A percentile compares a stretch with the other conserved stretches of the same genome.
Conservation (phyloP, 2,888 invertebrate genomes). For the Sipha maydis region DNA sequence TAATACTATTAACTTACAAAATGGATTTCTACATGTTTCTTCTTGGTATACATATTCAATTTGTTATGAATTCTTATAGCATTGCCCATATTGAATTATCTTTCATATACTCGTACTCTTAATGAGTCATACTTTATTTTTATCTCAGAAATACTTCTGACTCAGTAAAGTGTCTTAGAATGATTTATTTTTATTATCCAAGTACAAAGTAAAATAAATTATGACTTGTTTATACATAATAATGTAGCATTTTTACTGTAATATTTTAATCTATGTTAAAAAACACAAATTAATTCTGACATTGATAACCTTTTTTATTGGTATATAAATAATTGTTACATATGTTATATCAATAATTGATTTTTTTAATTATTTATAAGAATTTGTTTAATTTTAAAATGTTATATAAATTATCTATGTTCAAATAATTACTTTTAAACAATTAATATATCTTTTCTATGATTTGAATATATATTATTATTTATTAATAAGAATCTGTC, state of each 20-base stretch:
- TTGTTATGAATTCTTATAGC: background rate
- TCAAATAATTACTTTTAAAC: too few species aligned
- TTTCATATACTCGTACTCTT: background rate
- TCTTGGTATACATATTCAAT: background rate
- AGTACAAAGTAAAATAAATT: too few species aligned
- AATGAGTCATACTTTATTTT: conserved; percentile 11
- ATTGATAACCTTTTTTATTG: conserved; percentile 10
- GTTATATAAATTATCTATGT: too few species aligned
- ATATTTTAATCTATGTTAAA: too few species aligned
- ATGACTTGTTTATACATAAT: too few species aligned
- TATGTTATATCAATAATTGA: background rate
- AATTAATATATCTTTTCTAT: too few species aligned
- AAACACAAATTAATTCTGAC: background rate
- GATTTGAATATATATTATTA: background rate
- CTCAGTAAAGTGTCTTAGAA: too few species aligned
- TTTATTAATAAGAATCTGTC: background rate
- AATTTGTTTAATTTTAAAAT: background rate
- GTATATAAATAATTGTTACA: background rate
- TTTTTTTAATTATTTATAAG: background rate
- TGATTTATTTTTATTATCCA: too few species aligned
- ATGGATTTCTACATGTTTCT: too few species aligned
- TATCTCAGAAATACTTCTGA: too few species aligned
- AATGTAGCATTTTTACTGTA: too few species aligned
- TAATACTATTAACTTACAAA: too few species aligned
- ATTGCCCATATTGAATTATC: background rate